Evolutionary conservation across 2,113 vertebrate species (phyloP).

Genomic region (Marmota monax): DNA sequence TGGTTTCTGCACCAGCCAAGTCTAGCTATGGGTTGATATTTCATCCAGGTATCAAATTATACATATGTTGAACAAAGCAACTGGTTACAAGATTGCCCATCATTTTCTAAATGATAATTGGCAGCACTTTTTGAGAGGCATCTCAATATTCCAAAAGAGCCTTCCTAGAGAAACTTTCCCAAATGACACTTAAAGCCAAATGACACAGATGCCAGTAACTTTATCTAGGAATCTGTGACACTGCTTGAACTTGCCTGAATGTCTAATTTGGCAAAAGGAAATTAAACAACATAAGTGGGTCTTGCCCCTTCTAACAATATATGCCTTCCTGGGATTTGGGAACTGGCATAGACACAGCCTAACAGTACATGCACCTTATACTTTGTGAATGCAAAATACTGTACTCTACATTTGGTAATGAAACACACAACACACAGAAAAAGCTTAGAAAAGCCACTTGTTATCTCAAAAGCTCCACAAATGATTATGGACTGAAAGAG

Average conservation of each 20-base stretch:
- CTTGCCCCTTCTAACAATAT: slow-evolving; percentile 42
- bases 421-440: slow-evolving; percentile 81
- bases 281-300: neutral
- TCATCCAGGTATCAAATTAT: neutral
- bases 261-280: slow-evolving; percentile 53
- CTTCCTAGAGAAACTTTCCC: neutral
- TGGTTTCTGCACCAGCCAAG: neutral
- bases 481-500: slow-evolving; percentile 82
- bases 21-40: neutral
- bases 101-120: neutral
- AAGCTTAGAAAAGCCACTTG: slow-evolving; percentile 80
- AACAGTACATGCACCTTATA: slow-evolving; percentile 81
- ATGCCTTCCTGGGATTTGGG: slow-evolving; percentile 57
- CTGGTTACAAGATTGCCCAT: neutral
- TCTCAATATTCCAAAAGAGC: neutral
- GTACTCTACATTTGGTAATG: slow-evolving; percentile 85
- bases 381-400: slow-evolving; percentile 85
- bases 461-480: slow-evolving; percentile 79
- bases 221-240: neutral
- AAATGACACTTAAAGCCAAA: neutral
- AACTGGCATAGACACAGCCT: slow-evolving; percentile 84
- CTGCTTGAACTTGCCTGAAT: neutral
- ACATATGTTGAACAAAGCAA: neutral
- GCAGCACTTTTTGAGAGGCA: slow-evolving; percentile 45
- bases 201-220: neutral